phyloP scores from a whole-genome alignment of 1,140 invertebrate genomes.

The Eriocheir sinensis region DNA sequence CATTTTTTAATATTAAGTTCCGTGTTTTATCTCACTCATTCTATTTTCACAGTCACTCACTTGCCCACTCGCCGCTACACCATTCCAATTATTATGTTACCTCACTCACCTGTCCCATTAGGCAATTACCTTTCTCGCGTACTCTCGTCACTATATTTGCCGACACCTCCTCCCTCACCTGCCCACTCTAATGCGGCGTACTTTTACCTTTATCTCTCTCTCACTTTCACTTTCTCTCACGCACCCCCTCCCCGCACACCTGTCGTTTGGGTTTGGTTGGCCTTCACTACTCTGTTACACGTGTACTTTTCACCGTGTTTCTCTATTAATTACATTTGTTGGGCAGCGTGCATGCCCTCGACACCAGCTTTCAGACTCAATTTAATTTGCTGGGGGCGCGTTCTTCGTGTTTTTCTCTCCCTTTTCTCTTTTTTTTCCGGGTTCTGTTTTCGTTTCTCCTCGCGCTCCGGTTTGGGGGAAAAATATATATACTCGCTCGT shows the following conservation, averaged over 20 bases:
- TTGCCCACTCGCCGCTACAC: too few species aligned
- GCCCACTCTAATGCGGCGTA: too few species aligned
- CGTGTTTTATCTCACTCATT: too few species aligned
- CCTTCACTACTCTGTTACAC: neutral
- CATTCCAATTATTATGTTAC: too few species aligned
- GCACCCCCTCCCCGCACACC: too few species aligned
- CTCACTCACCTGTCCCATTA: too few species aligned
- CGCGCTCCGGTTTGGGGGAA: neutral
- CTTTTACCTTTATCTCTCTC: too few species aligned
- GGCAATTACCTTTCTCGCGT: too few species aligned
- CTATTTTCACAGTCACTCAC: too few species aligned
- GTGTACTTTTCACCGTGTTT: neutral
- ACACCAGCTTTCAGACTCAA: slow-evolving; percentile 2
- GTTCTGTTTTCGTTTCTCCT: neutral
- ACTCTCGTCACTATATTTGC: too few species aligned
- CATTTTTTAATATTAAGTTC: too few species aligned
- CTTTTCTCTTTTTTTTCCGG: neutral
- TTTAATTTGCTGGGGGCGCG: neutral
- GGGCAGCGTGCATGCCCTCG: neutral
- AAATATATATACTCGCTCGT: neutral
- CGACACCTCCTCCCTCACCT: too few species aligned
- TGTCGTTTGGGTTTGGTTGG: neutral
- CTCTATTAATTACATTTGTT: slow-evolving; percentile 18
- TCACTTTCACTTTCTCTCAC: neutral
- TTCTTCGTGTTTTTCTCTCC: neutral